Conservation (phyloP, 2,888 invertebrate species). For the Carcina quercana region DNA sequence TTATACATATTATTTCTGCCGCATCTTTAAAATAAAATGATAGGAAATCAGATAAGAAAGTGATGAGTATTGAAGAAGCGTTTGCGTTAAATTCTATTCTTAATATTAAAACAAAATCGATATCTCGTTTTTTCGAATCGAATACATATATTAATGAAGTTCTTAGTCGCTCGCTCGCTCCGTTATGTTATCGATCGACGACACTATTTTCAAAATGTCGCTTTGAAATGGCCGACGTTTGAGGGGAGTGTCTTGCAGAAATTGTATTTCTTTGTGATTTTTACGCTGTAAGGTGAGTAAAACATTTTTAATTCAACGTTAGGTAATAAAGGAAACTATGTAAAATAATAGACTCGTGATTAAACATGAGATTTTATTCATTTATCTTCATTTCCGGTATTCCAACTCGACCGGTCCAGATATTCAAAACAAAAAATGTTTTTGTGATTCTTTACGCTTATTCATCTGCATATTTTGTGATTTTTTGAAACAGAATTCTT, state of each 20-base stretch:
- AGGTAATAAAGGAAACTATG: slow-evolving; percentile 7
- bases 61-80: too few relatives aligned
- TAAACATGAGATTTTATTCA: slow-evolving; percentile 6
- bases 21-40: too few relatives aligned
- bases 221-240: slow-evolving; percentile 72
- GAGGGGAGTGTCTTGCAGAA: slow-evolving; percentile 69
- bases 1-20: too few relatives aligned
- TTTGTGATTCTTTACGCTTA: slow-evolving; percentile 8
- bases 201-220: slow-evolving; percentile 43
- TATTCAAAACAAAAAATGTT: slow-evolving; percentile 68
- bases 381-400: slow-evolving; percentile 53
- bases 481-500: too few relatives aligned
- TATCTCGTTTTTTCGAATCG: too few relatives aligned
- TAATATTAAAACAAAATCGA: too few relatives aligned
- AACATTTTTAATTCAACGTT: slow-evolving; percentile 17
- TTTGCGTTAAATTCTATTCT: too few relatives aligned
- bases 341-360: background rate
- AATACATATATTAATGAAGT: too few relatives aligned
- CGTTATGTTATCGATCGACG: slow-evolving; percentile 32
- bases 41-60: too few relatives aligned
- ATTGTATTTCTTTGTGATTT: slow-evolving; percentile 47
- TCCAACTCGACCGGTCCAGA: slow-evolving; percentile 50
- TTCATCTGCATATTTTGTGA: too few relatives aligned
- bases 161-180: too few relatives aligned
- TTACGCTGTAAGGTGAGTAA: slow-evolving; percentile 44